Conservation (phyloP, 2,888 invertebrate species). For the Saturnia japonica region DNA sequence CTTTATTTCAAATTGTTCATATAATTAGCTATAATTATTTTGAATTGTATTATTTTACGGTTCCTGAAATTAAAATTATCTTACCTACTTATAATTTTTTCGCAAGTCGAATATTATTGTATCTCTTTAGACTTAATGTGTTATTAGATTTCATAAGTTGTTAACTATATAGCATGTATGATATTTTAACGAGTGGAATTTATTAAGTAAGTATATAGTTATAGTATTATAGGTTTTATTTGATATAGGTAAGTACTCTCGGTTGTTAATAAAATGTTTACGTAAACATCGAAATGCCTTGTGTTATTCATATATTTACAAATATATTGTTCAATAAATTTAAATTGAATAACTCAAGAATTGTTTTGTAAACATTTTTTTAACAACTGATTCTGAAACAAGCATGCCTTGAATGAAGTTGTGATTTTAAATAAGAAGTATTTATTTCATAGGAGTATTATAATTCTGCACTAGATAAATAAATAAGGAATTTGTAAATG, state of each 20-base stretch:
- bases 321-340: not conserved
- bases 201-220: constrained; percentile 17
- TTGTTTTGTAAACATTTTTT: constrained; percentile 8
- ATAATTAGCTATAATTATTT: constrained; percentile 48
- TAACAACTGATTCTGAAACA: constrained; percentile 26
- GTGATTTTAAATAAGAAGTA: constrained; percentile 60
- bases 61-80: constrained; percentile 43
- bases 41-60: constrained; percentile 43
- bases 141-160: constrained; percentile 45
- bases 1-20: constrained; percentile 46
- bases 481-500: constrained; percentile 58
- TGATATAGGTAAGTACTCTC: not conserved
- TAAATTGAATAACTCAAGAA: not conserved
- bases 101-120: constrained; percentile 17
- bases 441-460: constrained; percentile 57
- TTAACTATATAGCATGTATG: constrained; percentile 36
- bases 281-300: not conserved
- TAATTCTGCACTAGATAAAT: constrained; percentile 37
- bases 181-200: constrained; percentile 28
- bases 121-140: constrained; percentile 35
- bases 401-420: constrained; percentile 61
- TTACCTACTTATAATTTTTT: constrained; percentile 17
- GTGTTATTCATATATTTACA: not conserved
- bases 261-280: not conserved
- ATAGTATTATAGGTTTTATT: not conserved